phyloP scores from a whole-genome alignment of 2,888 invertebrate genomes.

The Archaeoteleia sp. region DNA sequence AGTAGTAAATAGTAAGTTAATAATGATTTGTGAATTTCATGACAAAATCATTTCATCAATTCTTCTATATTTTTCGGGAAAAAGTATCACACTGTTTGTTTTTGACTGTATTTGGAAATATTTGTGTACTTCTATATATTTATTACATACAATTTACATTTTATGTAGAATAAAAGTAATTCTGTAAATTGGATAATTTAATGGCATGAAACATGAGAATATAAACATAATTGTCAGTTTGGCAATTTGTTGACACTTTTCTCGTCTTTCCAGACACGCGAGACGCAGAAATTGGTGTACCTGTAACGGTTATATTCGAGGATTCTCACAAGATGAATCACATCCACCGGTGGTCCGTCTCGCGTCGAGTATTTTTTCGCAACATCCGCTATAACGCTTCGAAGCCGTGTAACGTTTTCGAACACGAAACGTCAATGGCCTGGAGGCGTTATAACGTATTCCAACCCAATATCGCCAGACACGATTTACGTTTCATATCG shows the following conservation, averaged over 20 bases:
- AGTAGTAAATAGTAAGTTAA: too few species aligned
- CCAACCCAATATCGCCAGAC: conserved; percentile 1
- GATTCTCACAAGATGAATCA: conserved; percentile 44
- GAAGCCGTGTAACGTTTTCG: conserved; percentile 16
- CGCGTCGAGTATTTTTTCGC: conserved; percentile 27
- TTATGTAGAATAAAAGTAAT: too few species aligned
- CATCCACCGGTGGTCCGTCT: conserved; percentile 26
- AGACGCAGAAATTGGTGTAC: conserved; percentile 27
- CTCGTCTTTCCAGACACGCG: conserved; percentile 13
- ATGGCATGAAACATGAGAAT: conserved; percentile 1
- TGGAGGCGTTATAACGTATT: conserved; percentile 7
- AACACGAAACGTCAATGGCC: conserved; percentile 15
- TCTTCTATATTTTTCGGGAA: too few species aligned
- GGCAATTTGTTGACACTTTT: conserved; percentile 20
- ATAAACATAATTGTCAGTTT: conserved; percentile 10
- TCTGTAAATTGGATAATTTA: too few species aligned
- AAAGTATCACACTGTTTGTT: too few species aligned
- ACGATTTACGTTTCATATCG: conserved; percentile 1
- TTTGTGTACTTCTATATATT: too few species aligned
- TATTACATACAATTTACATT: too few species aligned
- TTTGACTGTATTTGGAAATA: too few species aligned
- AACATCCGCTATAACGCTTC: too few species aligned
- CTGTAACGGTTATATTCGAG: conserved; percentile 27
- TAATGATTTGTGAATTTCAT: too few species aligned
- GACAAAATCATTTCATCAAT: too few species aligned